A percentile compares a stretch with the other conserved stretches of the same genome.
Conservation (phyloP, 2,797 vertebrate genomes). For the Thalassophryne amazonica region DNA sequence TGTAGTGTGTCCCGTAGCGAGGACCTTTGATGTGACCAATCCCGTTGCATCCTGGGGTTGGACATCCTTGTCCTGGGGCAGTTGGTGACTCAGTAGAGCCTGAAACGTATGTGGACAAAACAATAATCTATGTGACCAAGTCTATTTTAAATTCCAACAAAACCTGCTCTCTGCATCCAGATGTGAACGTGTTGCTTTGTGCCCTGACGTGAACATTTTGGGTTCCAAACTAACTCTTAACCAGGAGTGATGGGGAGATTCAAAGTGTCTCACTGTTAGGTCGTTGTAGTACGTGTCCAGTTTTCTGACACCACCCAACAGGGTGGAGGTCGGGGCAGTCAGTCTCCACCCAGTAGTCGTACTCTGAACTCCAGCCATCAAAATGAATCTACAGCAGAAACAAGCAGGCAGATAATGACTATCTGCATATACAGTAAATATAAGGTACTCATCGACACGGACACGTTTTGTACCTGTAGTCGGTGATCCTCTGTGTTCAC, state of each 20-base stretch:
- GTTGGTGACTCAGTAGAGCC: constrained; percentile 71
- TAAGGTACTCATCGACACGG: not conserved
- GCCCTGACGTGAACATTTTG: constrained; percentile 10
- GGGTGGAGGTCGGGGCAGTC: constrained; percentile 88
- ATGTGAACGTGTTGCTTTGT: constrained; percentile 22
- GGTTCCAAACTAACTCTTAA: not conserved
- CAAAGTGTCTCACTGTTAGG: constrained; percentile 74
- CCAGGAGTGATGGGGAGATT: not conserved
- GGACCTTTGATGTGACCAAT: constrained; percentile 88
- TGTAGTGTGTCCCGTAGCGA: constrained; percentile 90
- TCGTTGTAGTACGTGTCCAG: constrained; percentile 84
- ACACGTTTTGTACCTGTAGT: constrained; percentile 77
- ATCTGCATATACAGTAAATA: not conserved
- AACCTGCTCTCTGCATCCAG: constrained; percentile 8
- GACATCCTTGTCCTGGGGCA: constrained; percentile 83
- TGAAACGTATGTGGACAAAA: constrained; percentile 60
- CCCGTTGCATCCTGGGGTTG: constrained; percentile 88
- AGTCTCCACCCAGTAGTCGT: constrained; percentile 87
- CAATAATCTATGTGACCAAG: constrained; percentile 1
- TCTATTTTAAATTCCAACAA: constrained; percentile 8
- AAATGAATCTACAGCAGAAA: constrained; percentile 81
- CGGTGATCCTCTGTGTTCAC: constrained; percentile 82
- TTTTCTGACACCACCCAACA: constrained; percentile 89
- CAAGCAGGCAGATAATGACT: not conserved
- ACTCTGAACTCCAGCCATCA: constrained; percentile 85